These are phyloP conservation scores for Meloidogyne floridensis DNA, from an alignment of 1,140 invertebrate species.

Conservation along the genomic window DNA sequence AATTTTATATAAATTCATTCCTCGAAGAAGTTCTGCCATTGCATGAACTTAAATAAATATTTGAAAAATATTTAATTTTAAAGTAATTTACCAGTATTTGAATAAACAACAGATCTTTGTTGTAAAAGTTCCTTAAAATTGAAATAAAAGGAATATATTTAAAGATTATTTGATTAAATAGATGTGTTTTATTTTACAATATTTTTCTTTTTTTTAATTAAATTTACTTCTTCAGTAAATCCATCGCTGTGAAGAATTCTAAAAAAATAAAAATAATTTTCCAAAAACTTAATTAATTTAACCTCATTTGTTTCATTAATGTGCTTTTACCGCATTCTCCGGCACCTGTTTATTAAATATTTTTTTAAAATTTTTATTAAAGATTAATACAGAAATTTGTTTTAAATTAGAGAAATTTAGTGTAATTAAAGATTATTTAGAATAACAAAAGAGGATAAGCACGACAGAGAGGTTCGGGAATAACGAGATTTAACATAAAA, in stretches of 20 bases:
- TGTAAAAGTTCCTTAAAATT: slow-evolving; percentile 46
- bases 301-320: slow-evolving; percentile 65
- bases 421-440: too few species aligned
- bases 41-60: slow-evolving; percentile 50
- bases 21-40: slow-evolving; percentile 53
- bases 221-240: slow-evolving; percentile 46
- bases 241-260: slow-evolving; percentile 61
- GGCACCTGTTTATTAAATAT: slow-evolving; percentile 44
- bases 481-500: too few species aligned
- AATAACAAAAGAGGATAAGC: too few species aligned
- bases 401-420: too few species aligned
- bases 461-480: too few species aligned
- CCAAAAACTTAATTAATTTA: not conserved
- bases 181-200: too few species aligned
- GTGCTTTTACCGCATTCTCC: slow-evolving; percentile 64
- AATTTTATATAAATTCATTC: slow-evolving; percentile 53
- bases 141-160: too few species aligned
- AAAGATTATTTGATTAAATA: not conserved
- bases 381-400: too few species aligned
- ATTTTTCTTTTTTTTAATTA: not conserved
- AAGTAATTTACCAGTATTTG: not conserved
- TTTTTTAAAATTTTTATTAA: slow-evolving; percentile 20
- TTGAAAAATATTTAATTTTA: not conserved
- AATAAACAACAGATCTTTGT: slow-evolving; percentile 52
- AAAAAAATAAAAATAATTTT: slow-evolving; percentile 23